A percentile compares a stretch with the other conserved stretches of the same genome.
Conservation (phyloP, 2,888 invertebrate species). For the Octonoba sinensis region DNA sequence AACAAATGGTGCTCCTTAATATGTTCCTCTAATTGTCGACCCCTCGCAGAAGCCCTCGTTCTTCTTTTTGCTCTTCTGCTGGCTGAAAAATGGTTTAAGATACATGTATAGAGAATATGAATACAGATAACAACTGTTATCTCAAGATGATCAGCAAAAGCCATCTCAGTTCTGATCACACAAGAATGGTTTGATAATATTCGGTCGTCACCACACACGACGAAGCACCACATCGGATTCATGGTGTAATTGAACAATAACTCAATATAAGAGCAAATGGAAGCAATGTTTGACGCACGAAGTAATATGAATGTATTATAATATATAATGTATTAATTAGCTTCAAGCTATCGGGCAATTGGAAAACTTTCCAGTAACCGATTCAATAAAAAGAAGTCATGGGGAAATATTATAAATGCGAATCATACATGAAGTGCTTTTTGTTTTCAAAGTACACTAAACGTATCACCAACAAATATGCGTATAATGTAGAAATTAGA, state of each 20-base stretch:
- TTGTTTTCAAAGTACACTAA: too few relatives aligned
- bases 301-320: too few relatives aligned
- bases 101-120: conserved; percentile 20
- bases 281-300: conserved; percentile 22
- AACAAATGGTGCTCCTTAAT: not conserved
- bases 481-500: too few relatives aligned
- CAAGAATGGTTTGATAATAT: conserved; percentile 36
- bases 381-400: too few relatives aligned
- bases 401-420: too few relatives aligned
- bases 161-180: not conserved
- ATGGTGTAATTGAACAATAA: conserved; percentile 6
- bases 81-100: conserved; percentile 41
- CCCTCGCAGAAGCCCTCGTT: conserved; percentile 27
- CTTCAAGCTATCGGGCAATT: too few relatives aligned
- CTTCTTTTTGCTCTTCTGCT: not conserved
- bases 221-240: conserved; percentile 9
- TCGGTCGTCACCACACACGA: conserved; percentile 39
- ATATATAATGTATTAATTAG: too few relatives aligned
- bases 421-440: too few relatives aligned
- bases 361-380: too few relatives aligned
- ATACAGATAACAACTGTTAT: conserved; percentile 30
- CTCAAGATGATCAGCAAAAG: conserved; percentile 16
- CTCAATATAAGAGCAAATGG: conserved; percentile 15
- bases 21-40: conserved; percentile 52
- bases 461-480: too few relatives aligned